Conservation (phyloP, 1,140 invertebrate species). For the Scaptodrosophila lebanonensis region DNA sequence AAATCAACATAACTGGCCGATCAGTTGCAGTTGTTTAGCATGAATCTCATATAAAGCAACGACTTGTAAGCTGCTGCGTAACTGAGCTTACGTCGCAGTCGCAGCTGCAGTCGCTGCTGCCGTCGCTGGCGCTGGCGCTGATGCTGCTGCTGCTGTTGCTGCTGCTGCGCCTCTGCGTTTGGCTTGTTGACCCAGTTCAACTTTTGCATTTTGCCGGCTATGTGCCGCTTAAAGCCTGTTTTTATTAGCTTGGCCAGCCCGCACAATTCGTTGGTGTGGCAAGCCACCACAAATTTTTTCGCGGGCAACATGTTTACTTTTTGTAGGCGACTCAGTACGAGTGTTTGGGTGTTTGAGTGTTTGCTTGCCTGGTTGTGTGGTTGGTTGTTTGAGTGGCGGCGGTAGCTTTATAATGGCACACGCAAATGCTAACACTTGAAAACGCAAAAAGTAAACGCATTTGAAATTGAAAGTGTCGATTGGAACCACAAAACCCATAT, state of each 20-base stretch:
- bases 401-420: constrained; percentile 14
- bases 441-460: constrained; percentile 50
- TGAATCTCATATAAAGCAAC: no score
- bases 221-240: constrained; percentile 54
- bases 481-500: constrained; percentile 10
- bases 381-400: constrained; percentile 3
- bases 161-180: constrained; percentile 41
- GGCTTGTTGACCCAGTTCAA: constrained; percentile 76
- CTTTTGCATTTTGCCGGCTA: constrained; percentile 75
- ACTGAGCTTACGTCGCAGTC: constrained; percentile 10
- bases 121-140: constrained; percentile 22
- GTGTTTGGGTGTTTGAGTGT: no score
- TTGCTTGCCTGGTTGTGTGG: constrained; percentile 4
- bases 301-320: constrained; percentile 46
- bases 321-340: no score
- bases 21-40: no score
- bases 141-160: constrained; percentile 14
- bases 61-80: neutral
- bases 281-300: constrained; percentile 42
- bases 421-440: neutral
- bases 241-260: constrained; percentile 63
- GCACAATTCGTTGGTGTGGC: constrained; percentile 8
- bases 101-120: constrained; percentile 8
- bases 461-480: constrained; percentile 69
- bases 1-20: no score